These are phyloP conservation scores for Sebastes umbrosus DNA, from an alignment of 2,797 vertebrate genomes.

Conservation along the genomic window DNA sequence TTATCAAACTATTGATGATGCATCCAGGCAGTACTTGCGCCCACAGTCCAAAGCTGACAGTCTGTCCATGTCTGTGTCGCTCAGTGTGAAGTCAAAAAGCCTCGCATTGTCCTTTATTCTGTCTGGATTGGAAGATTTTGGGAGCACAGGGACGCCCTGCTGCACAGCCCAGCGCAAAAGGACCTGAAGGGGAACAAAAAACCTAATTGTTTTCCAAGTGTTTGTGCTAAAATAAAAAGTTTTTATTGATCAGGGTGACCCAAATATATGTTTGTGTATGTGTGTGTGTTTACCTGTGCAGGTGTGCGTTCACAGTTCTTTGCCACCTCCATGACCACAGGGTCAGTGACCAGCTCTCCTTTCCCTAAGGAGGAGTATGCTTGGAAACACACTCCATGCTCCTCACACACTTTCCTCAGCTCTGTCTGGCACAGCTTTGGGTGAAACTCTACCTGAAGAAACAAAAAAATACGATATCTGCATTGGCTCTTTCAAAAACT, in stretches of 20 bases:
- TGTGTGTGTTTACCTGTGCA: conserved; percentile 76
- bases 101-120: conserved; percentile 77
- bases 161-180: conserved; percentile 85
- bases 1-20: conserved; percentile 75
- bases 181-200: conserved; percentile 55
- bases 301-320: conserved; percentile 63
- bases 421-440: conserved; percentile 79
- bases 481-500: background rate
- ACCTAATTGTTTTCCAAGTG: background rate
- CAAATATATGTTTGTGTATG: background rate
- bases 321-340: conserved; percentile 76
- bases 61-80: conserved; percentile 70
- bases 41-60: conserved; percentile 78
- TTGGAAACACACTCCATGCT: conserved; percentile 83
- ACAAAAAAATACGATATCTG: background rate
- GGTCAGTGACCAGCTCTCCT: conserved; percentile 76
- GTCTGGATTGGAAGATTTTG: conserved; percentile 80
- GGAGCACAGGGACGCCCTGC: conserved; percentile 83
- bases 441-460: conserved; percentile 84
- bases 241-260: background rate
- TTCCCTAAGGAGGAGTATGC: conserved; percentile 86
- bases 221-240: background rate
- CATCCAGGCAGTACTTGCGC: conserved; percentile 83
- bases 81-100: conserved; percentile 84
- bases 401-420: conserved; percentile 78